Evolutionary conservation across 1,140 invertebrate genomes (phyloP).

Genomic region (Bombus polaris): DNA sequence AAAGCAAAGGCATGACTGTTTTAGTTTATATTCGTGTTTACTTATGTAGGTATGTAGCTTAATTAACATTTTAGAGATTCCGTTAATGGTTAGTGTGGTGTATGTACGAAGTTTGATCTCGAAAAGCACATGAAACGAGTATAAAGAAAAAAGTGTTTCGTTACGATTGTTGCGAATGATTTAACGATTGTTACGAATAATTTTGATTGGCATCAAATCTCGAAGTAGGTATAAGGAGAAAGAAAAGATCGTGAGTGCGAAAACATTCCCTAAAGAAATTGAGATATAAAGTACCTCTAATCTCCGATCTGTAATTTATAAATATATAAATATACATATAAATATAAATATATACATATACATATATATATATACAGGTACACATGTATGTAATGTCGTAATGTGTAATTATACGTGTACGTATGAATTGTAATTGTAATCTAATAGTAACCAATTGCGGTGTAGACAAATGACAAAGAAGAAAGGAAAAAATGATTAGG

Average conservation of each 20-base stretch:
- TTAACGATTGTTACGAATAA: constrained; percentile 17
- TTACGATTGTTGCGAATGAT: constrained; percentile 41
- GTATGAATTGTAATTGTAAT: constrained; percentile 59
- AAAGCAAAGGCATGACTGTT: background rate
- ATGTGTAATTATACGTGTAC: constrained; percentile 60
- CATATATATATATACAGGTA: constrained; percentile 37
- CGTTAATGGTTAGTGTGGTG: background rate
- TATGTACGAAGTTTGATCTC: constrained; percentile 9
- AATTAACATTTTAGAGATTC: background rate
- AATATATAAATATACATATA: constrained; percentile 46
- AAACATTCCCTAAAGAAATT: constrained; percentile 26
- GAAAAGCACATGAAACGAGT: background rate
- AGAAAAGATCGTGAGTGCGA: background rate
- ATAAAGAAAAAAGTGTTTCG: constrained; percentile 20
- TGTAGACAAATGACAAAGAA: constrained; percentile 49
- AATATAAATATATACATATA: constrained; percentile 27
- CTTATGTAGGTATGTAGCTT: background rate
- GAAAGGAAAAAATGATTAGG: constrained; percentile 1
- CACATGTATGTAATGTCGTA: constrained; percentile 52
- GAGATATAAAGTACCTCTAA: constrained; percentile 29
- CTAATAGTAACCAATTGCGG: constrained; percentile 45
- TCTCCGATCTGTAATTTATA: constrained; percentile 49
- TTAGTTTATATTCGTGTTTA: background rate
- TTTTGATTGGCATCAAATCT: constrained; percentile 17
- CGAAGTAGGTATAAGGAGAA: background rate